These are phyloP conservation scores for Nebria brevicollis DNA, from an alignment of 2,888 invertebrate genomes.

Conservation along the genomic window DNA sequence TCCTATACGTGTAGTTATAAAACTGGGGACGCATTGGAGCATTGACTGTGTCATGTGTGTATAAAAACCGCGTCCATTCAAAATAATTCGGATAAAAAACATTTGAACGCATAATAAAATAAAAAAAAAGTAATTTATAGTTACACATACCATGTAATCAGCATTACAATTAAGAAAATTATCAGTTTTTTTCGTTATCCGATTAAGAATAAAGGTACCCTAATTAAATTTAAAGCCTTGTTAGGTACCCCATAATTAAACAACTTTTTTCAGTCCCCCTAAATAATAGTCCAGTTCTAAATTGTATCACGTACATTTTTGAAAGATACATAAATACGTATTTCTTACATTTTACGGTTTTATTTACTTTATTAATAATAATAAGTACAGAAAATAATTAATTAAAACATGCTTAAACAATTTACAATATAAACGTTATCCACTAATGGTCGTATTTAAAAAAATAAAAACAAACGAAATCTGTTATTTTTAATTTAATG, in stretches of 20 bases:
- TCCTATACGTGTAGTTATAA: too few relatives aligned
- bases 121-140: background rate
- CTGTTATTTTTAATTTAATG: background rate
- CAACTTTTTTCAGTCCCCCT: background rate
- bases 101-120: background rate
- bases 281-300: background rate
- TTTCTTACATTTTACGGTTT: background rate
- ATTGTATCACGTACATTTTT: background rate
- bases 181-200: background rate
- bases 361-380: too few relatives aligned
- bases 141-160: background rate
- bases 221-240: background rate
- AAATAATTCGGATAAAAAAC: background rate
- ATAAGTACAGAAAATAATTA: too few relatives aligned
- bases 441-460: background rate
- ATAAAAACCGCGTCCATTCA: too few relatives aligned
- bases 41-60: too few relatives aligned
- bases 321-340: background rate
- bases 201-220: background rate
- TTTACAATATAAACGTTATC: background rate
- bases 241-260: slow-evolving; percentile 1
- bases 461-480: background rate
- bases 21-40: too few relatives aligned
- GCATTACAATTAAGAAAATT: background rate
- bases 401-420: too few relatives aligned